These are phyloP conservation scores for Camponotus floridanus DNA, from an alignment of 1,140 invertebrate genomes.

Conservation along the genomic window DNA sequence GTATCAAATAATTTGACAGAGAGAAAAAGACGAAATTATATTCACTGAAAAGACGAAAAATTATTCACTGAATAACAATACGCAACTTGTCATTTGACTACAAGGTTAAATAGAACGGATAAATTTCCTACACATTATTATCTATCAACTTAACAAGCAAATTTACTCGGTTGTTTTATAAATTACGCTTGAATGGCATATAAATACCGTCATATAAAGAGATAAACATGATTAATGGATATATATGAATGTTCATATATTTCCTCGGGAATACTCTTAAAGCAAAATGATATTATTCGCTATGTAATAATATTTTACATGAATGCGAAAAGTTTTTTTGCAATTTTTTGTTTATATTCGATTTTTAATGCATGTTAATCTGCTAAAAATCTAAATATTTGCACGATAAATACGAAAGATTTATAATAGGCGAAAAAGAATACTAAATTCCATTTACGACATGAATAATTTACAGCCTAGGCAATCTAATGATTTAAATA, in stretches of 20 bases:
- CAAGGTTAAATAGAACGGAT: not conserved
- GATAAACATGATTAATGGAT: not conserved
- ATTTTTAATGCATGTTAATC: not conserved
- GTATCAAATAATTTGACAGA: not conserved
- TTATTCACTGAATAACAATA: slow-evolving; percentile 4
- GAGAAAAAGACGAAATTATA: slow-evolving; percentile 2
- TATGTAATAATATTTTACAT: not conserved
- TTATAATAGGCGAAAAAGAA: not conserved
- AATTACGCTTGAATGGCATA: slow-evolving; percentile 24
- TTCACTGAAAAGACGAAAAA: not conserved
- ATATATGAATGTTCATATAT: not conserved
- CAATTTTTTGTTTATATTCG: not conserved
- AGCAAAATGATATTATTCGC: slow-evolving; percentile 1
- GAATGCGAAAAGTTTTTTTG: not conserved
- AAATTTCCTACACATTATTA: slow-evolving; percentile 27
- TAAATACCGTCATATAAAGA: slow-evolving; percentile 27
- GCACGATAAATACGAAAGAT: not conserved
- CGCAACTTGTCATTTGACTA: slow-evolving; percentile 13
- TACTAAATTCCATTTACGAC: not conserved
- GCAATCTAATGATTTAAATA: not conserved
- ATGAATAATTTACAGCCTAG: not conserved
- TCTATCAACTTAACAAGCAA: slow-evolving; percentile 25
- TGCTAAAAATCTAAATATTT: slow-evolving; percentile 3
- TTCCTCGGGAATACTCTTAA: slow-evolving; percentile 8
- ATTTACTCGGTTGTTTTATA: slow-evolving; percentile 44